Base-by-base conservation (phyloP, 2,888 invertebrate genomes). In the Caenorhabditis sinica region DNA sequence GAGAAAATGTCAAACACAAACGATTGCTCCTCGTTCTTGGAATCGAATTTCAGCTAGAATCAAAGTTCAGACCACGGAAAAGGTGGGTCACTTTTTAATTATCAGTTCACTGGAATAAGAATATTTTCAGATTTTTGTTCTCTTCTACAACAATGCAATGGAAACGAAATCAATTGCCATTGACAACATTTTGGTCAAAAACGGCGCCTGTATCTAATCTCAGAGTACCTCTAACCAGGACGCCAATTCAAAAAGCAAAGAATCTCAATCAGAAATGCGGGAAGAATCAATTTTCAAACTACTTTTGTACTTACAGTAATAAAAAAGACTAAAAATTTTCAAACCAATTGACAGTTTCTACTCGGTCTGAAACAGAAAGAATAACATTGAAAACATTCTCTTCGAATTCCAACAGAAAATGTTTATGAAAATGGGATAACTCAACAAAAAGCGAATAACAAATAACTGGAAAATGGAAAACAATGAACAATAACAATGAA, bases 21-120 rank as follows among this genome's bases (percentile, higher is more conserved):
- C 74, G 11, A 85, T 89, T 36, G 58, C 83, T 1, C 83, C 87
- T 15, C 53, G 82, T 23, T 72, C 86, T n/a, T 89, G 89, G 89
- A 89, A 89, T 68, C 76, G 89, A 60, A 86, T 89, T n/a, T 87
- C 88, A 11, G 89, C 89, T 0, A 81, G 81, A 68, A 88, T 89
- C 30, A 88, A 87, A 82, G 88, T 89, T 45, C 80, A 79, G 30
- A 82, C 74, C 33, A 85, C 88, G 1, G 88, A 88, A 49, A 89
- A 89, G 60, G 88, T 86, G 4, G 15, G 63, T 30, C 40, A 5
- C 5, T n/a, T 30, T 45, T 6, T 30, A n/a, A 40, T 69, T 61
- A 25, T 28, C 30, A 17, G 20, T 45, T 65, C 6, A 25, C 30
- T 13, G 28, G 0, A 40, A 28, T 77, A 11, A 20, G 33, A 33